phyloP scores from a whole-genome alignment of 2,888 invertebrate species.

The Biston betularia region DNA sequence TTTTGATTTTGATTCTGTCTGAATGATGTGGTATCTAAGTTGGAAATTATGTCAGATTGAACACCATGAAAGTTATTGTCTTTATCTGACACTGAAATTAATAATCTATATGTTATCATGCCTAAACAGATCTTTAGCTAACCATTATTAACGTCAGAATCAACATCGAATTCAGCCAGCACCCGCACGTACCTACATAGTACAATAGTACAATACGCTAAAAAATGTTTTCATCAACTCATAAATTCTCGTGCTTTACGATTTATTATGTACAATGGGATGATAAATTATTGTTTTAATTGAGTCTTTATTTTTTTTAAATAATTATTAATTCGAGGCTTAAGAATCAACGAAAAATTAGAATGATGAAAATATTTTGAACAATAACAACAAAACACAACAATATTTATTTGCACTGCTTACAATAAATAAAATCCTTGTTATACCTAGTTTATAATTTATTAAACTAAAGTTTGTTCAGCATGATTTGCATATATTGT shows the following conservation, averaged over 20 bases:
- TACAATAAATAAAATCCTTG: neutral
- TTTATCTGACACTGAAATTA: too few species aligned
- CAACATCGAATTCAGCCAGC: constrained; percentile 22
- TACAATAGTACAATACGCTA: constrained; percentile 32
- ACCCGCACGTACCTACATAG: constrained; percentile 51
- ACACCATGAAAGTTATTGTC: neutral
- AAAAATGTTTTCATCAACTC: constrained; percentile 45
- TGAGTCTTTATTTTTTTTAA: too few species aligned
- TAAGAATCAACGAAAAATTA: neutral
- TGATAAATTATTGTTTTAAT: neutral
- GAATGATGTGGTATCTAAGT: neutral
- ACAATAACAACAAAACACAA: too few species aligned
- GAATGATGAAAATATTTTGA: constrained; percentile 28
- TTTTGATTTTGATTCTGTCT: constrained; percentile 3
- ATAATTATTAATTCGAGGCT: too few species aligned
- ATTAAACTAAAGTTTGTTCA: neutral
- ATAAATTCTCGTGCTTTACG: neutral
- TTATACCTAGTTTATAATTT: neutral
- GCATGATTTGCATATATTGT: constrained; percentile 10
- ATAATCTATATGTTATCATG: too few species aligned
- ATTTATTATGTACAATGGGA: neutral
- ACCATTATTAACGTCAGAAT: constrained; percentile 12
- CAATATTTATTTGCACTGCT: constrained; percentile 27
- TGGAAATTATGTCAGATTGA: neutral
- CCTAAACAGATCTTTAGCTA: too few species aligned